Evolutionary conservation across 1,140 invertebrate species (phyloP), one percentile per base, ranked within the genome.

Genomic region (Tetramorium simillimum): DNA sequence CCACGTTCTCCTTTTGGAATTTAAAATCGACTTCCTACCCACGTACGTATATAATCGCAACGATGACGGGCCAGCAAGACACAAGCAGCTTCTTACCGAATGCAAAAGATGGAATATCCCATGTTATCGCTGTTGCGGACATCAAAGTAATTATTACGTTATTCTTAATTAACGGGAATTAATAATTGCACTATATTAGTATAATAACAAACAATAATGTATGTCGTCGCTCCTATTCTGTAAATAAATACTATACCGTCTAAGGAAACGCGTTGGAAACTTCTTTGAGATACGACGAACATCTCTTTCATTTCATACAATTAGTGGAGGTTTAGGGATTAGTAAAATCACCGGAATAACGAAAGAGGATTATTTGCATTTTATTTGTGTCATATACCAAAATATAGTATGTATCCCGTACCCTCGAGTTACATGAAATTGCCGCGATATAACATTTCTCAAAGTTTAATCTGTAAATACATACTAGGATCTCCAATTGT

Each of bases 161-260:
- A 90, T 92, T 91, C 91, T 93, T 91, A 89, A 90, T 89, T 93
- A 92, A 92, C 92, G 89, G 73, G 88, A 92, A 90, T 88, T 92
- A 92, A 93, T 92, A 89, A 93, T 92, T 93, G 90, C 91, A 93
- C 91, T 92, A 92, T 90, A 84, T 92, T 93, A 93, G 86, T 92
- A 92, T 92, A 37, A 65, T 84, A 91, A 91, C 82, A 70, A 93
- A 93, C 89, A 93, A 93, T 92, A 91, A 78, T 93, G 92, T 93
- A 93, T 94, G 91, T 93, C 92, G 91, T 94, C 93, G 93, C 92
- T 94, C 93, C 93, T 94, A 93, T 94, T 92, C 91, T 93, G 90
- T 90, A 92, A 94, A 92, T 90, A 92, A 93, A 94, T 87, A 92
- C 86, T 93, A 87, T 93, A 92, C 82, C 89, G 88, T 92, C 89